phyloP scores from a whole-genome alignment of 2,797 vertebrate genomes.

The Pogoniulus pusillus region DNA sequence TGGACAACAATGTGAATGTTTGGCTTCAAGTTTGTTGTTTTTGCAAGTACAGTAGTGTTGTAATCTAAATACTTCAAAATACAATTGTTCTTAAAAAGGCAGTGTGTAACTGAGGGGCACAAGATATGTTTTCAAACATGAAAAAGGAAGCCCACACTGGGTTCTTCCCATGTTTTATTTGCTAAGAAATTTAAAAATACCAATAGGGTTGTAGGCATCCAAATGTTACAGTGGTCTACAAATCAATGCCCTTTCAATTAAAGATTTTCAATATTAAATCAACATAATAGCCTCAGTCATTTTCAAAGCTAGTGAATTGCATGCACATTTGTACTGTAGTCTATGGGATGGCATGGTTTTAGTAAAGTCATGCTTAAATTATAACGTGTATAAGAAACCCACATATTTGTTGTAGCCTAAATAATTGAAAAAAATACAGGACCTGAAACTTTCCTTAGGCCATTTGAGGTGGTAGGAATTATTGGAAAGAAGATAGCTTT shows the following conservation, averaged over 20 bases:
- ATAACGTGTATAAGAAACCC: not conserved
- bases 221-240: not conserved
- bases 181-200: not conserved
- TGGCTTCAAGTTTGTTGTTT: not conserved
- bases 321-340: not conserved
- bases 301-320: not conserved
- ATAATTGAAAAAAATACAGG: not conserved
- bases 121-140: not conserved
- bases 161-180: not conserved
- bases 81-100: not conserved
- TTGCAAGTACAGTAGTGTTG: not conserved
- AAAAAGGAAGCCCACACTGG: not conserved
- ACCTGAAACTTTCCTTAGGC: not conserved
- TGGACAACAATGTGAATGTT: not conserved
- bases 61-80: not conserved
- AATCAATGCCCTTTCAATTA: not conserved
- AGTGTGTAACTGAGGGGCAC: not conserved
- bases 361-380: not conserved
- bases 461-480: not conserved
- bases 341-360: not conserved
- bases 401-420: not conserved
- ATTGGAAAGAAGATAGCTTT: not conserved
- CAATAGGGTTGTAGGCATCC: not conserved
- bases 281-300: not conserved
- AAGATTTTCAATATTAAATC: not conserved